These are phyloP conservation scores for Tachycineta bicolor DNA, from an alignment of 2,113 vertebrate genomes.

Conservation along the genomic window DNA sequence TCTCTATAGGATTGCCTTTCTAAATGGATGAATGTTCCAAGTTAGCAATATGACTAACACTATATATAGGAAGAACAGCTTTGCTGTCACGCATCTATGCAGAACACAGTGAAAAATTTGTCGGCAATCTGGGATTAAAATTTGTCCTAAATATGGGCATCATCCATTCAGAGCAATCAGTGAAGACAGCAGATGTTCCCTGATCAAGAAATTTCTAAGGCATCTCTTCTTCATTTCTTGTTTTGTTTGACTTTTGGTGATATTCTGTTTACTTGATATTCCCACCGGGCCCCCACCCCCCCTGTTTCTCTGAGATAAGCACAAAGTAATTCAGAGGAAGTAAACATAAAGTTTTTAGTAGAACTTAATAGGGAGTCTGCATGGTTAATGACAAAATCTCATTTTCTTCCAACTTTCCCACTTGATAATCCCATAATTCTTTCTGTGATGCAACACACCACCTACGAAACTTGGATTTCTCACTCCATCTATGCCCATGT, in stretches of 20 bases:
- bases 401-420: neutral
- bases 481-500: accelerated
- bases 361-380: neutral
- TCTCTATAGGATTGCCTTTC: neutral
- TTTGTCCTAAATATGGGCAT: neutral
- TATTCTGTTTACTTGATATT: neutral
- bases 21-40: neutral
- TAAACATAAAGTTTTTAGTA: neutral
- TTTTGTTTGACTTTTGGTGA: neutral
- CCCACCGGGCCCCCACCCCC: accelerated
- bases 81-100: neutral
- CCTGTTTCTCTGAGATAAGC: neutral
- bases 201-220: neutral
- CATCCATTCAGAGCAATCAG: neutral
- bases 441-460: neutral
- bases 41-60: neutral
- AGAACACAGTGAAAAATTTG: neutral
- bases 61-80: neutral
- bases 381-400: neutral
- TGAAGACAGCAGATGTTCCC: neutral
- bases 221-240: neutral
- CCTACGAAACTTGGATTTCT: neutral
- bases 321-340: neutral
- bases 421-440: neutral
- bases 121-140: neutral